Evolutionary conservation across 2,113 vertebrate genomes (phyloP).

Genomic region (Aegypius monachus): DNA sequence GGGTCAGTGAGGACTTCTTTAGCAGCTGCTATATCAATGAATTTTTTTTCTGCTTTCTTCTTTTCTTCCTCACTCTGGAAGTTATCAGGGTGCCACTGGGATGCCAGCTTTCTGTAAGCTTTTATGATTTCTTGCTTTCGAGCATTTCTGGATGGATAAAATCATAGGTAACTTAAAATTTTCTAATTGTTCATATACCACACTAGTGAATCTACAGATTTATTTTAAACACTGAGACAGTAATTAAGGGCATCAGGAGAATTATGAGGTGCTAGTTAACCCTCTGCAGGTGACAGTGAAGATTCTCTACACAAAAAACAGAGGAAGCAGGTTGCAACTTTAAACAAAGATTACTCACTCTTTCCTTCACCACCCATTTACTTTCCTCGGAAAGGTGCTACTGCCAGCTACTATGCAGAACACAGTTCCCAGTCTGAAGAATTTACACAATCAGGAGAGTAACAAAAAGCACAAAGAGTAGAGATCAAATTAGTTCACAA

Average conservation of each 20-base stretch:
- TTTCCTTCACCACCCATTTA: background rate
- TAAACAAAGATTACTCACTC: background rate
- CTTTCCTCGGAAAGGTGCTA: background rate
- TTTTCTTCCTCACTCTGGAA: slow-evolving; percentile 93
- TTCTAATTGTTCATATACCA: background rate
- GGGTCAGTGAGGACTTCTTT: slow-evolving; percentile 98
- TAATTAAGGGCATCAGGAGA: background rate
- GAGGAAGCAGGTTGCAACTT: background rate
- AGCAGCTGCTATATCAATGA: slow-evolving; percentile 96
- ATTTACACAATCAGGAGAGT: background rate
- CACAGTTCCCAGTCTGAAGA: background rate
- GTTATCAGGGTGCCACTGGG: slow-evolving; percentile 98
- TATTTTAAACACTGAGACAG: background rate
- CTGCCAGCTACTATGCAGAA: background rate
- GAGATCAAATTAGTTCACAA: background rate
- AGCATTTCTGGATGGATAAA: slow-evolving; percentile 79
- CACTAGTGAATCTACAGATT: background rate
- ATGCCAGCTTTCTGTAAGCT: slow-evolving; percentile 94
- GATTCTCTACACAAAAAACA: background rate
- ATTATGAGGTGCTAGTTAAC: background rate
- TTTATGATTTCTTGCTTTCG: slow-evolving; percentile 98
- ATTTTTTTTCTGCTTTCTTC: slow-evolving; percentile 96
- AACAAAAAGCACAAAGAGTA: background rate
- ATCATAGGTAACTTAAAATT: background rate
- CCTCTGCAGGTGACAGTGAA: background rate